phyloP scores from a whole-genome alignment of 1,140 invertebrate genomes.

The Bombus cullumanus region DNA sequence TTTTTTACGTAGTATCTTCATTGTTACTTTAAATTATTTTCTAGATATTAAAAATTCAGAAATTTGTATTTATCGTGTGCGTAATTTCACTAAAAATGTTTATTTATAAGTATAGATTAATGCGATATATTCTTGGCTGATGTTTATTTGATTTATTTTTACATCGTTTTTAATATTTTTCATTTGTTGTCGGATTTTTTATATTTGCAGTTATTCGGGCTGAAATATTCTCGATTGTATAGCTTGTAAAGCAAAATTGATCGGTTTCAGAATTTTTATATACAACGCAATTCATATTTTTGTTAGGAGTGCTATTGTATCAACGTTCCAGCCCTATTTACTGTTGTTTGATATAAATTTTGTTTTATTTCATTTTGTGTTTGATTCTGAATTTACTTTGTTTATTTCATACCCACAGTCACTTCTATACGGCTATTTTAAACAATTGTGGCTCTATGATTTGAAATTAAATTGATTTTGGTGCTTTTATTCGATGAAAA shows the following conservation, averaged over 20 bases:
- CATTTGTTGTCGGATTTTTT: not conserved
- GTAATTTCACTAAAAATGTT: too few species aligned
- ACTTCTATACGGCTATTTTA: not conserved
- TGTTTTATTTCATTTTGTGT: not conserved
- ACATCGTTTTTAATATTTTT: not conserved
- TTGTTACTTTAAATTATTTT: too few species aligned
- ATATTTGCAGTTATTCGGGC: not conserved
- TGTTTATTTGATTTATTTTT: not conserved
- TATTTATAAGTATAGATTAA: too few species aligned
- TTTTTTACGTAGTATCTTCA: too few species aligned
- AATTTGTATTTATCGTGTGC: too few species aligned
- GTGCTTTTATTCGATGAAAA: not conserved
- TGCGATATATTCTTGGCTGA: too few species aligned
- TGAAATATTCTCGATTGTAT: not conserved
- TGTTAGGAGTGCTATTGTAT: not conserved
- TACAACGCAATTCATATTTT: not conserved
- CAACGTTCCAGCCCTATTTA: not conserved
- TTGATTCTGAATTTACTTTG: not conserved
- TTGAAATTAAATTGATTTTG: not conserved
- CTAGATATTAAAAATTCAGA: too few species aligned
- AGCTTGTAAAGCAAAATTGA: not conserved
- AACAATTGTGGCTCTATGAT: not conserved
- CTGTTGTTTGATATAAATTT: not conserved
- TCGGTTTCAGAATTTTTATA: not conserved
- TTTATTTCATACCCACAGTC: not conserved